Evolutionary conservation across 2,797 vertebrate genomes (phyloP).

Genomic region (Telmatherina bonti): DNA sequence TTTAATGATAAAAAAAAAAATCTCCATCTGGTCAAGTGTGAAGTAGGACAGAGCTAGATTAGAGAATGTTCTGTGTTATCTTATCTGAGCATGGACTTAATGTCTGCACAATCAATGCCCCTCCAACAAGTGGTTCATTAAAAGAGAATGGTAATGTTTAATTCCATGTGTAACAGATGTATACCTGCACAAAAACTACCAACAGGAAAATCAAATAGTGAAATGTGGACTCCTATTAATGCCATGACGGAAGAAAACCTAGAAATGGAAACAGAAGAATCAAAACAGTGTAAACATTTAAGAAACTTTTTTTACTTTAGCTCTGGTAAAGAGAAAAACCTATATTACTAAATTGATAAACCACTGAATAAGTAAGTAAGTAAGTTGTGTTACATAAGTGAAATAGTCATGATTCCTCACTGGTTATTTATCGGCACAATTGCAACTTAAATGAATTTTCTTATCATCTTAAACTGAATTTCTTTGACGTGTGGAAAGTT

Average conservation of each 20-base stretch:
- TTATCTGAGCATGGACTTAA: constrained; percentile 82
- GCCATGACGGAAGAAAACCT: constrained; percentile 18
- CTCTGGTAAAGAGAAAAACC: neutral
- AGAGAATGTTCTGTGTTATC: constrained; percentile 80
- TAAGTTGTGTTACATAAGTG: neutral
- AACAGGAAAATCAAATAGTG: constrained; percentile 34
- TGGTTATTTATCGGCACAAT: neutral
- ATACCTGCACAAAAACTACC: constrained; percentile 59
- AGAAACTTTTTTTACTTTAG: constrained; percentile 6
- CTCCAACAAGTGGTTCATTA: constrained; percentile 85
- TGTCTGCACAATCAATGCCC: constrained; percentile 81
- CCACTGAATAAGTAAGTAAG: neutral
- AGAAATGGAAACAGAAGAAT: constrained; percentile 15
- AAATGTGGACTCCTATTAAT: constrained; percentile 42
- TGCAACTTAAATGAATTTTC: neutral
- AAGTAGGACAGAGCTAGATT: constrained; percentile 84
- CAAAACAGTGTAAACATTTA: neutral
- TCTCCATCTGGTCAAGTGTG: constrained; percentile 84
- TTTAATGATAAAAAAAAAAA: constrained; percentile 71
- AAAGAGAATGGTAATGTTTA: constrained; percentile 81
- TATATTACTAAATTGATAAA: neutral
- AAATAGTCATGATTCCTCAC: neutral
- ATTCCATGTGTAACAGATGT: constrained; percentile 75
- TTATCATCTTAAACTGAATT: neutral
- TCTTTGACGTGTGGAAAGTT: neutral